These are phyloP conservation scores for Antheraea yamamai DNA, from an alignment of 2,888 invertebrate genomes.

Conservation along the genomic window DNA sequence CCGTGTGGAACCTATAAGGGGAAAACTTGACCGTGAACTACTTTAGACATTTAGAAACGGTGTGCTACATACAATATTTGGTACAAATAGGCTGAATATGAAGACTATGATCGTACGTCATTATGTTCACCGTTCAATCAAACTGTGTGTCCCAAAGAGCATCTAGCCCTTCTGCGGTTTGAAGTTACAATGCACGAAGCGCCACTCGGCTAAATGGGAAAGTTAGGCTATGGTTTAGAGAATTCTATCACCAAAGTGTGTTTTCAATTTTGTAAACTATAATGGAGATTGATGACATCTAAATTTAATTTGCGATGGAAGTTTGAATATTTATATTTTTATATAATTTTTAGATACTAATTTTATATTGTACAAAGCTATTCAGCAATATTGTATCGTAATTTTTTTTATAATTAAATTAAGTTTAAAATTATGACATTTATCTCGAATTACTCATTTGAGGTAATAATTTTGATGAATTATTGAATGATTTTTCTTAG, in stretches of 20 bases:
- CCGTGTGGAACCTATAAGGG: too few relatives aligned
- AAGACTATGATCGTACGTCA: not conserved
- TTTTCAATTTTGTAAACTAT: constrained; percentile 44
- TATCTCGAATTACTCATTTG: not conserved
- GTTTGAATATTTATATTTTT: not conserved
- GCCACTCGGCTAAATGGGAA: constrained; percentile 55
- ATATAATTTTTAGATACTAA: not conserved
- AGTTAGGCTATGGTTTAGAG: constrained; percentile 50
- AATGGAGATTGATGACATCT: constrained; percentile 53
- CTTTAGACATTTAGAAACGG: too few relatives aligned
- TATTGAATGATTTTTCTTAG: too few relatives aligned
- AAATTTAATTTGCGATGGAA: constrained; percentile 16
- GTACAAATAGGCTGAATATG: too few relatives aligned
- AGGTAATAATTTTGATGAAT: not conserved
- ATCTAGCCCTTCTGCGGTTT: constrained; percentile 47
- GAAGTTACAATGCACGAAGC: constrained; percentile 45
- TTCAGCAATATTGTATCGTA: not conserved
- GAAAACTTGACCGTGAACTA: too few relatives aligned
- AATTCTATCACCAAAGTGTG: constrained; percentile 42
- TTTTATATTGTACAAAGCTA: not conserved
- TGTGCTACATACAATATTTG: too few relatives aligned
- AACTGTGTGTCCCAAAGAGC: constrained; percentile 42
- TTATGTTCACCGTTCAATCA: not conserved
- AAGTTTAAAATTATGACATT: not conserved
- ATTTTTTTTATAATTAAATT: not conserved